Evolutionary conservation across 2,113 vertebrate species (phyloP).

Genomic region (Rattus rattus): DNA sequence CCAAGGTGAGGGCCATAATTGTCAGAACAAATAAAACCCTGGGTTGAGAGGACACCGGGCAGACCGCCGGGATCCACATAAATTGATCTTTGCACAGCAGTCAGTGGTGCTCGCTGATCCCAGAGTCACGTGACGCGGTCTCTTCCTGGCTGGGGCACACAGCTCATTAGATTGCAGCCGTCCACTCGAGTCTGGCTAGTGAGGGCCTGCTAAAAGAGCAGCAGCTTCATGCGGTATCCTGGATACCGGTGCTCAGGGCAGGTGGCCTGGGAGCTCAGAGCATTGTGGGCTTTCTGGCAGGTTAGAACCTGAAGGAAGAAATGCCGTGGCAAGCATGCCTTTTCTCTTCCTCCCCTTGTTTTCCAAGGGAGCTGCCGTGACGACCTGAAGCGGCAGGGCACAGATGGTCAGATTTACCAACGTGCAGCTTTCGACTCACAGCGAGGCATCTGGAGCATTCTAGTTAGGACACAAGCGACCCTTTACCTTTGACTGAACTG

Average conservation of each 20-base stretch:
- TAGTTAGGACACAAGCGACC: neutral
- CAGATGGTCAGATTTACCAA: conserved; percentile 5
- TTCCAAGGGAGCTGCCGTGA: conserved; percentile 67
- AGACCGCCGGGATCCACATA: conserved; percentile 60
- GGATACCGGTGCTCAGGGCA: conserved; percentile 88
- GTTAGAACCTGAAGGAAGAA: conserved; percentile 81
- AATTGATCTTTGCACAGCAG: conserved; percentile 70
- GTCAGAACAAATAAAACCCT: conserved; percentile 63
- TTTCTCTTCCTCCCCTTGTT: conserved; percentile 63
- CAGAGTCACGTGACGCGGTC: conserved; percentile 67
- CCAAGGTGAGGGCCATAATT: conserved; percentile 65
- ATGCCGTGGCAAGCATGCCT: neutral
- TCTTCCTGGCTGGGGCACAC: conserved; percentile 79
- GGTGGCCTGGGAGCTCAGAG: conserved; percentile 85
- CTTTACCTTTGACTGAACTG: neutral
- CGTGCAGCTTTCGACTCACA: conserved; percentile 51
- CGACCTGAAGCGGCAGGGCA: conserved; percentile 56
- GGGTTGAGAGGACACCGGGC: conserved; percentile 25
- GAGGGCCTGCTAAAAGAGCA: conserved; percentile 86
- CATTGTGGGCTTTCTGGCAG: conserved; percentile 84
- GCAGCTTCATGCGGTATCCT: conserved; percentile 91
- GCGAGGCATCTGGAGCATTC: conserved; percentile 55
- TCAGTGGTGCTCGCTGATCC: conserved; percentile 69
- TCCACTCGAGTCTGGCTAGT: conserved; percentile 82
- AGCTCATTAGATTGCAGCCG: conserved; percentile 86